These are phyloP conservation scores for Nyleta sp. DNA, from an alignment of 2,888 invertebrate species.

Conservation along the genomic window DNA sequence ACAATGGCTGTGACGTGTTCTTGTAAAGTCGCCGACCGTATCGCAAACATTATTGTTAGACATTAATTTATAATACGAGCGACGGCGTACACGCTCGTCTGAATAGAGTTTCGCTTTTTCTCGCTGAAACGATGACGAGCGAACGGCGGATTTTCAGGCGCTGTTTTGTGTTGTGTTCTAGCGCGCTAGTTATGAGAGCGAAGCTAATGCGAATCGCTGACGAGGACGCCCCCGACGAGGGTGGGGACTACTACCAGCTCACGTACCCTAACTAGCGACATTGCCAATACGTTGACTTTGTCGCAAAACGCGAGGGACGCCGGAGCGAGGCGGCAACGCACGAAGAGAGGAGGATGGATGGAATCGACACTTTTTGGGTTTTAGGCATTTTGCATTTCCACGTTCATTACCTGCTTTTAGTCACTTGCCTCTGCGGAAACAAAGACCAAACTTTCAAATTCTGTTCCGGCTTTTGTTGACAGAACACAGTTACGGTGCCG, in stretches of 20 bases:
- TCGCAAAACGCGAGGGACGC: slow-evolving; percentile 52
- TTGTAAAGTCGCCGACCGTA: slow-evolving; percentile 35
- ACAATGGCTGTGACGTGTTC: slow-evolving; percentile 38
- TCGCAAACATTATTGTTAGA: slow-evolving; percentile 25
- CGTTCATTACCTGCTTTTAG: no score
- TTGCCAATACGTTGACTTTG: slow-evolving; percentile 74
- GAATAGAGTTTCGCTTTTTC: no score
- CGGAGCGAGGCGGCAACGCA: slow-evolving; percentile 23
- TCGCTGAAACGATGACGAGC: slow-evolving; percentile 47
- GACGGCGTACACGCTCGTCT: background rate
- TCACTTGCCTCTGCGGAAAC: no score
- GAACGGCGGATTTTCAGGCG: slow-evolving; percentile 64
- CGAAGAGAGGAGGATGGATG: slow-evolving; percentile 57
- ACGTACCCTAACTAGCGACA: slow-evolving; percentile 80
- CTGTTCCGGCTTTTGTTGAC: no score
- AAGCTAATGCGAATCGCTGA: slow-evolving; percentile 80
- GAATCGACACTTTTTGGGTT: slow-evolving; percentile 22
- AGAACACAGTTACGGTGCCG: no score
- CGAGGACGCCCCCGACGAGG: slow-evolving; percentile 76
- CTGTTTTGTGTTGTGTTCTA: slow-evolving; percentile 82
- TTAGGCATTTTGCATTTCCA: no score
- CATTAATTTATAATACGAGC: slow-evolving; percentile 16
- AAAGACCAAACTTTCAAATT: no score
- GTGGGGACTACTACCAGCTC: slow-evolving; percentile 81
- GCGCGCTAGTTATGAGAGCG: slow-evolving; percentile 80